phyloP scores from a whole-genome alignment of 2,113 vertebrate species.

The Myocastor coypus region DNA sequence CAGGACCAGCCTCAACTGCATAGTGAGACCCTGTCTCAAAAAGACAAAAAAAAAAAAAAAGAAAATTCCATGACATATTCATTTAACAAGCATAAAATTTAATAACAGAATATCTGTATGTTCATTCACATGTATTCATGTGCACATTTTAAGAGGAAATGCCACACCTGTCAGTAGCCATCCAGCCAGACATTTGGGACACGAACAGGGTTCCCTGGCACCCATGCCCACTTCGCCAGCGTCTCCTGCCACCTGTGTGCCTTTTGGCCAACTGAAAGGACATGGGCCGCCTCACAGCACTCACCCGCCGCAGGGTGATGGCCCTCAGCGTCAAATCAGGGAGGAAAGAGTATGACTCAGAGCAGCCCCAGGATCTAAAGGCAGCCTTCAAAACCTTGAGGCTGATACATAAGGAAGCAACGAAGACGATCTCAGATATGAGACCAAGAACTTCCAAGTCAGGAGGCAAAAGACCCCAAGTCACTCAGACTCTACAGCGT shows the following conservation, averaged over 20 bases:
- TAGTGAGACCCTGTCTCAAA: too few species aligned
- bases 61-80: background rate
- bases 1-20: too few species aligned
- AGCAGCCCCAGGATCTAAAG: accelerated
- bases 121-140: background rate
- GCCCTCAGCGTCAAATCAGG: background rate
- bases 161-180: background rate
- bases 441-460: background rate
- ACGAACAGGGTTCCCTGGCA: background rate
- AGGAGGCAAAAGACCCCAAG: background rate
- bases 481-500: background rate
- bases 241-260: too few species aligned
- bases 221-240: too few species aligned
- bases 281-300: background rate
- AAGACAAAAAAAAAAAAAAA: too few species aligned
- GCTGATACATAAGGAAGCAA: background rate
- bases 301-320: background rate
- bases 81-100: background rate
- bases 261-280: background rate
- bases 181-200: background rate
- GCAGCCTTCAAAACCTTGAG: background rate
- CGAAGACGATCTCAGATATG: background rate
- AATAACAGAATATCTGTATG: background rate
- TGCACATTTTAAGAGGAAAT: background rate
- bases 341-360: accelerated